A percentile compares a stretch with the other conserved stretches of the same genome.
Conservation (phyloP, 2,888 invertebrate genomes). For the Clepsis dumicolana region DNA sequence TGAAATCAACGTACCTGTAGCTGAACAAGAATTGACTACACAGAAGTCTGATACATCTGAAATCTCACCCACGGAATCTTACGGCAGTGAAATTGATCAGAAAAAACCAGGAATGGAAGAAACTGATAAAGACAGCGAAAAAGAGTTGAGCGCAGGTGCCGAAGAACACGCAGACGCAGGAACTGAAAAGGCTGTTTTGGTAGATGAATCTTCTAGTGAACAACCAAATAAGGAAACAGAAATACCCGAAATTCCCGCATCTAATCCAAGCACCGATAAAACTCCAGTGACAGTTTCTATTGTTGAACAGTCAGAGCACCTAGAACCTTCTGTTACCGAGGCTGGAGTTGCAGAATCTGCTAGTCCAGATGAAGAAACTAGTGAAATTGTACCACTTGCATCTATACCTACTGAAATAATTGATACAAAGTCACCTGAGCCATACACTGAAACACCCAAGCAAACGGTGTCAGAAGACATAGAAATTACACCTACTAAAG, state of each 20-base stretch:
- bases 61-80: neutral
- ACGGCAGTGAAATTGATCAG: neutral
- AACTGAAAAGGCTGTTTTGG: slow-evolving; percentile 1
- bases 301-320: slow-evolving; percentile 7
- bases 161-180: neutral
- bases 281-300: slow-evolving; percentile 8
- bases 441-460: slow-evolving; percentile 38
- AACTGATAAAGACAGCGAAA: slow-evolving; percentile 10
- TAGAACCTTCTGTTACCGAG: slow-evolving; percentile 24
- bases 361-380: slow-evolving; percentile 11
- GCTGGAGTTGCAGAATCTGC: neutral
- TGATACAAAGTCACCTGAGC: slow-evolving; percentile 29
- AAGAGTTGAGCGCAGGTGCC: slow-evolving; percentile 2
- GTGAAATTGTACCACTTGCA: slow-evolving; percentile 7
- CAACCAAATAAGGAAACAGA: slow-evolving; percentile 1
- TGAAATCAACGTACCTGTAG: neutral
- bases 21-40: slow-evolving; percentile 2
- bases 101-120: slow-evolving; percentile 6
- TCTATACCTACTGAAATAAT: neutral
- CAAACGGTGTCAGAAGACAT: slow-evolving; percentile 22
- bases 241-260: slow-evolving; percentile 18
- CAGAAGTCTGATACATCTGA: slow-evolving; percentile 16
- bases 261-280: slow-evolving; percentile 14
- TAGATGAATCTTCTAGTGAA: slow-evolving; percentile 1
- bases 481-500: slow-evolving; percentile 33